Base-by-base conservation (phyloP, 2,888 invertebrate species). In the Rhagonycha lutea region DNA sequence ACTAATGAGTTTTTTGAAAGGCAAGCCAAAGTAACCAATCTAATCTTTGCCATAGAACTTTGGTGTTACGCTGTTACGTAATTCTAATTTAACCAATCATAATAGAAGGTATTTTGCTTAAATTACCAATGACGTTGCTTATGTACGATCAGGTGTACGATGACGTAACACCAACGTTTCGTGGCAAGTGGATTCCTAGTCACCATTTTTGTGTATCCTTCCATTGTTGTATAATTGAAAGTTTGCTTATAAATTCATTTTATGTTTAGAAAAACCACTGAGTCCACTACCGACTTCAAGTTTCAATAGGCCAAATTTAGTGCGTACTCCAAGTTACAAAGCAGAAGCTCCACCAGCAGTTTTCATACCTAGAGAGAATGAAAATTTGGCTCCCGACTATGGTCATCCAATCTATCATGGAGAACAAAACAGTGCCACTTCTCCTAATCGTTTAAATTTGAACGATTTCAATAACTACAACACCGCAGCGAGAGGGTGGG, bases 401-500 rank as follows among this genome's bases (percentile, higher is more conserved):
- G 60, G 68, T 12, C 14, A 65, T 26, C n/a, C 63, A 24, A 29
- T 61, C 67, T 67, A 60, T 68, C 12, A 69, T 61, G 14, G 78
- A 68, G 69, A 79, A 29, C 73, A 78, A 80, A 75, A 72, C 79
- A 69, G 79, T 80, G 68, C 75, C 81, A 14, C 28, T 26, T 81
- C 83, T 69, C 76, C 83, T 11, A 69, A 83, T 69, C 84, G 83
- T 74, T 75, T 86, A 62, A 84, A 85, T 75, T 84, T 82, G 71
- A 83, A 81, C 74, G 82, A 80, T 63, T 74, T 86, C 14, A 83
- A 89, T 83, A 95, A 94, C 83, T 96, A 95, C 87, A 96, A 96
- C 83, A 95, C 94, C 0, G 94, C 95, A 32, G 94, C 96, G 4
- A 91, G 95, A 32, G 96, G 96, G 0, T 96, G 96, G 95, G 92